These are phyloP conservation scores for Engraulis encrasicolus DNA, from an alignment of 2,113 vertebrate genomes.

Conservation along the genomic window DNA sequence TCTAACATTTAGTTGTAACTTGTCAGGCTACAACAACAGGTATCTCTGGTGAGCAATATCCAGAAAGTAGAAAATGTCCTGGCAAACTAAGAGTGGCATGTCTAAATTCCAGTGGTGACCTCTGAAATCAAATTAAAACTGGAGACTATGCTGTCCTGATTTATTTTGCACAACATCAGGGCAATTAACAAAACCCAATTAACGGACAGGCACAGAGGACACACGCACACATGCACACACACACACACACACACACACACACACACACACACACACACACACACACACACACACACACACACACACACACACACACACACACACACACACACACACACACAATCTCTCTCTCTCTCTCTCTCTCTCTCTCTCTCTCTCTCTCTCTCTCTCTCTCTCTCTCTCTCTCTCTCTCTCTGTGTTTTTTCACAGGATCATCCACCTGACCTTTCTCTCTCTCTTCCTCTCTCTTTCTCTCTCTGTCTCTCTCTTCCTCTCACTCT, in stretches of 20 bases:
- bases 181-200: slow-evolving; percentile 20
- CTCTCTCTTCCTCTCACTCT: too few relatives aligned
- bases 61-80: not conserved
- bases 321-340: not conserved
- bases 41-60: not conserved
- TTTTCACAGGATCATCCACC: too few relatives aligned
- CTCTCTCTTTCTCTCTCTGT: too few relatives aligned
- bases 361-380: too few relatives aligned
- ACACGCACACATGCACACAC: not conserved
- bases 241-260: not conserved
- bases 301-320: not conserved
- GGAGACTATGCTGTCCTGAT: not conserved
- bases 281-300: not conserved
- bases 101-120: not conserved
- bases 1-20: too few relatives aligned
- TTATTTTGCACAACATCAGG: not conserved
- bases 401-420: too few relatives aligned
- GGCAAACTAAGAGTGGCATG: not conserved
- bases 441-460: too few relatives aligned
- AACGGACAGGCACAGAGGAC: not conserved
- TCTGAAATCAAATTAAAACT: not conserved
- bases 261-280: too few relatives aligned
- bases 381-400: too few relatives aligned
- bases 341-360: too few relatives aligned
- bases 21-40: not conserved